Evolutionary conservation across 2,797 vertebrate species (phyloP).

Genomic region (Taeniopygia guttata): DNA sequence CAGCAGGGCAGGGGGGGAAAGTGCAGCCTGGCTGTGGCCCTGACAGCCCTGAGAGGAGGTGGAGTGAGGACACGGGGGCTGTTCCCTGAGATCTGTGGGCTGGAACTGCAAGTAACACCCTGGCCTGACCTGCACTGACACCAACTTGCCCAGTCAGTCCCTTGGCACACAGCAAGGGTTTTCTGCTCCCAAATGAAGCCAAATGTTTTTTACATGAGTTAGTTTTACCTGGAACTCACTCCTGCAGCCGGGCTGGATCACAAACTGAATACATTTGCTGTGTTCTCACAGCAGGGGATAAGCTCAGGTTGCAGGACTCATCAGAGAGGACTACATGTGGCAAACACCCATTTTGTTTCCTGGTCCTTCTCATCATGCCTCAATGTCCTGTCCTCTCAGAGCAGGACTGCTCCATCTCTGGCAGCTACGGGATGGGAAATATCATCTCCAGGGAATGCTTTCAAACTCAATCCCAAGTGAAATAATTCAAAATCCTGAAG

Average conservation of each 20-base stretch:
- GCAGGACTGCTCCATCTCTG: neutral
- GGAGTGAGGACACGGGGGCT: accelerated
- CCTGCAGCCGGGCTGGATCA: neutral
- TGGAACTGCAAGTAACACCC: neutral
- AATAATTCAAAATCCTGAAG: neutral
- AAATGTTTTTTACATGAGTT: neutral
- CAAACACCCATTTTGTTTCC: neutral
- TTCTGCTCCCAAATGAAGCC: neutral
- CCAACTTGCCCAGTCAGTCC: neutral
- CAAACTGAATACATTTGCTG: neutral
- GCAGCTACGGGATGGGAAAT: neutral
- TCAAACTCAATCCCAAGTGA: neutral
- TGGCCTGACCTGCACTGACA: neutral
- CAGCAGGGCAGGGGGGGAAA: neutral
- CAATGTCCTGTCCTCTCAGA: neutral
- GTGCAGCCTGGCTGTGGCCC: neutral
- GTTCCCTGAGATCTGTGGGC: neutral
- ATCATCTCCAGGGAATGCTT: neutral
- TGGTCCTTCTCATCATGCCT: neutral
- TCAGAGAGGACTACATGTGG: neutral
- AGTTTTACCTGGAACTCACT: neutral
- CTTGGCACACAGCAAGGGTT: neutral
- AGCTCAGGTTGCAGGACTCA: neutral
- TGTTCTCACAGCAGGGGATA: neutral
- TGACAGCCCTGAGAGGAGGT: neutral